These are phyloP conservation scores for Montipora foliosa DNA, from an alignment of 64 coral and sea anemone species.

Conservation along the genomic window DNA sequence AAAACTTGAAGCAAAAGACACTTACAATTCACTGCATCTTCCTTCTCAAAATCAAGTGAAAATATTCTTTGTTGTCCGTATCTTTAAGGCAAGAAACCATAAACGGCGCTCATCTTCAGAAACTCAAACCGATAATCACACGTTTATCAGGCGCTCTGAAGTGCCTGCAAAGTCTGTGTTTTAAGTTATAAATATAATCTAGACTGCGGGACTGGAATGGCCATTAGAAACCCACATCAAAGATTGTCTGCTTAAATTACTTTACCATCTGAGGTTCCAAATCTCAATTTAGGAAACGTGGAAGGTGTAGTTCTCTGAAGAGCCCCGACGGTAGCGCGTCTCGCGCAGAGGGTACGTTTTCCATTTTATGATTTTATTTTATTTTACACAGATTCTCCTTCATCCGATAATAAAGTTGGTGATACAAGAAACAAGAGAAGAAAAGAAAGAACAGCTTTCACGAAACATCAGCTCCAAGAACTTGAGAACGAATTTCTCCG, in stretches of 20 bases:
- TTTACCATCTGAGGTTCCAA: conserved; percentile 36
- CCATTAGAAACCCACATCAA: conserved; percentile 48
- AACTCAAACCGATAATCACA: not conserved
- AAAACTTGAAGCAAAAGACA: not conserved
- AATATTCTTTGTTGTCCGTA: not conserved
- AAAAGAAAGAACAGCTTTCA: conserved; percentile 76
- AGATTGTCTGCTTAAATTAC: conserved; percentile 31
- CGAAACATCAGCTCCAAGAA: conserved; percentile 74
- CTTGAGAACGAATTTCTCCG: conserved; percentile 75
- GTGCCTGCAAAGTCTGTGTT: conserved; percentile 31
- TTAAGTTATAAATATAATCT: conserved; percentile 41
- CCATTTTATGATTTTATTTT: not conserved
- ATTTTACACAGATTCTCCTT: conserved; percentile 35
- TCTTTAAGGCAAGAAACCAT: not conserved
- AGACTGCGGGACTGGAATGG: conserved; percentile 18
- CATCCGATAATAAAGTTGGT: not conserved
- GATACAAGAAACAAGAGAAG: conserved; percentile 33
- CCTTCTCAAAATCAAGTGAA: not conserved
- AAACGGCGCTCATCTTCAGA: not conserved
- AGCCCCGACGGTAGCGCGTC: not conserved
- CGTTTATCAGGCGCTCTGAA: not conserved
- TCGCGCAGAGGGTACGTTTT: not conserved
- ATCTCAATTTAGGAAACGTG: conserved; percentile 2
- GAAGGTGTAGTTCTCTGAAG: conserved; percentile 5
- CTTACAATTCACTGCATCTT: not conserved